A percentile compares a stretch with the other conserved stretches of the same genome.
Evolutionary conservation across 2,113 vertebrate species (phyloP).

Genomic region (Blennius ocellaris): DNA sequence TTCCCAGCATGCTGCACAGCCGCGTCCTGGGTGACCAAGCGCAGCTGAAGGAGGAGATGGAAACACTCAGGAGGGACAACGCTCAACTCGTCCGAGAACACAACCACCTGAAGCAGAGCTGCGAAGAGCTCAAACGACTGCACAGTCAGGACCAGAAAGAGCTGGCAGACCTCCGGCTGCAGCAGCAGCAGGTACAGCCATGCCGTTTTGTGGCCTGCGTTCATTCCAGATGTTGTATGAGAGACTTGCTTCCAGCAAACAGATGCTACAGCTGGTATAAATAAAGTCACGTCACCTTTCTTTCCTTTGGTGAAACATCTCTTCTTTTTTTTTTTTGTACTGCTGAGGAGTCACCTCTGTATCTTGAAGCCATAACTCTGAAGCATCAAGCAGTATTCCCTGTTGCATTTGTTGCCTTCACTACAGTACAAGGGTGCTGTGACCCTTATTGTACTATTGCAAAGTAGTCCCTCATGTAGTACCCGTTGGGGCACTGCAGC

Average conservation of each 20-base stretch:
- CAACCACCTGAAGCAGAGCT: slow-evolving; percentile 95
- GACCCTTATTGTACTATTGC: slow-evolving; percentile 47
- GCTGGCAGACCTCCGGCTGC: slow-evolving; percentile 90
- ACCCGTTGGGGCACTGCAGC: slow-evolving; percentile 54
- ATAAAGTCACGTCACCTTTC: slow-evolving; percentile 1
- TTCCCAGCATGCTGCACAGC: slow-evolving; percentile 88
- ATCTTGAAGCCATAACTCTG: neutral
- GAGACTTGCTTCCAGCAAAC: neutral
- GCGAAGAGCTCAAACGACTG: slow-evolving; percentile 94
- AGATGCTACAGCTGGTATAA: slow-evolving; percentile 2
- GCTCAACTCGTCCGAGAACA: slow-evolving; percentile 92
- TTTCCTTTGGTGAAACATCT: slow-evolving; percentile 3
- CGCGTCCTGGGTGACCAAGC: slow-evolving; percentile 94
- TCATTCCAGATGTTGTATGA: slow-evolving; percentile 43
- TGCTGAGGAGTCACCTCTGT: slow-evolving; percentile 1
- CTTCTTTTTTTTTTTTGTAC: neutral
- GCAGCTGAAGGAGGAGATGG: slow-evolving; percentile 95
- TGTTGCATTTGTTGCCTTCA: slow-evolving; percentile 16
- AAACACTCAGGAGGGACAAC: slow-evolving; percentile 91
- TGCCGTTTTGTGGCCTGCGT: neutral
- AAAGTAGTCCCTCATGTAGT: slow-evolving; percentile 44
- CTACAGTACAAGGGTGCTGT: slow-evolving; percentile 37
- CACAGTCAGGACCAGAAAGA: slow-evolving; percentile 95
- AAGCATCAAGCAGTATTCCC: neutral
- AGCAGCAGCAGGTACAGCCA: slow-evolving; percentile 93